These are phyloP conservation scores for Linepithema humile DNA, from an alignment of 1,140 invertebrate species.

Conservation along the genomic window DNA sequence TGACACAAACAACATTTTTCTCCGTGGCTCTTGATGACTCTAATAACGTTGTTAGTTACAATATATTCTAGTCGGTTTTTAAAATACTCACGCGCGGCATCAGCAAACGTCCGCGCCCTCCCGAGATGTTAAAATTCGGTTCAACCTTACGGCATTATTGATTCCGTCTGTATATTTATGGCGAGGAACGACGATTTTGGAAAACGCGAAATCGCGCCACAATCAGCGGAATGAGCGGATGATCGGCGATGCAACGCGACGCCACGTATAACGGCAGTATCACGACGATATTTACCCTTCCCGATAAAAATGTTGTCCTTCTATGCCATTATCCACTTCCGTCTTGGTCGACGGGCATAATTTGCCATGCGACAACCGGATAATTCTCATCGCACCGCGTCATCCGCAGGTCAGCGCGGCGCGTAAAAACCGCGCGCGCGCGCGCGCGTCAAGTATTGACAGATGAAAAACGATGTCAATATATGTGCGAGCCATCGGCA, in stretches of 20 bases:
- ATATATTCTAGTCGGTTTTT: neutral
- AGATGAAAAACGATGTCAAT: slow-evolving; percentile 52
- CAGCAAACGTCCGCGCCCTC: too few species aligned
- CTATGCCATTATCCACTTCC: slow-evolving; percentile 48
- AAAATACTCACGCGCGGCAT: too few species aligned
- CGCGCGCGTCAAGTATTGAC: slow-evolving; percentile 28
- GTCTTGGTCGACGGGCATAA: slow-evolving; percentile 21
- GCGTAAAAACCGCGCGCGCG: slow-evolving; percentile 12
- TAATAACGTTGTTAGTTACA: neutral
- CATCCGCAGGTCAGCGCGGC: neutral
- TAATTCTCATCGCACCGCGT: slow-evolving; percentile 42
- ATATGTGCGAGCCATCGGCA: slow-evolving; percentile 59
- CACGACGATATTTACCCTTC: slow-evolving; percentile 18
- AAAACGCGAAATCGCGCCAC: neutral
- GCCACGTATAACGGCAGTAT: slow-evolving; percentile 10
- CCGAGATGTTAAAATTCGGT: too few species aligned
- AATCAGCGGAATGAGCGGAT: neutral
- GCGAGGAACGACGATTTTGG: too few species aligned
- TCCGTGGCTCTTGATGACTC: too few species aligned
- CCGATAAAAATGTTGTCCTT: slow-evolving; percentile 24
- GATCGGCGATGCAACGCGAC: neutral
- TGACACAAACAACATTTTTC: neutral
- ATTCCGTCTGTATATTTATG: too few species aligned
- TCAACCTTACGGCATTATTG: too few species aligned
- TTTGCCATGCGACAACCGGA: slow-evolving; percentile 43